Conservation (phyloP, 2,888 invertebrate species). For the Drosophila hamatofila region DNA sequence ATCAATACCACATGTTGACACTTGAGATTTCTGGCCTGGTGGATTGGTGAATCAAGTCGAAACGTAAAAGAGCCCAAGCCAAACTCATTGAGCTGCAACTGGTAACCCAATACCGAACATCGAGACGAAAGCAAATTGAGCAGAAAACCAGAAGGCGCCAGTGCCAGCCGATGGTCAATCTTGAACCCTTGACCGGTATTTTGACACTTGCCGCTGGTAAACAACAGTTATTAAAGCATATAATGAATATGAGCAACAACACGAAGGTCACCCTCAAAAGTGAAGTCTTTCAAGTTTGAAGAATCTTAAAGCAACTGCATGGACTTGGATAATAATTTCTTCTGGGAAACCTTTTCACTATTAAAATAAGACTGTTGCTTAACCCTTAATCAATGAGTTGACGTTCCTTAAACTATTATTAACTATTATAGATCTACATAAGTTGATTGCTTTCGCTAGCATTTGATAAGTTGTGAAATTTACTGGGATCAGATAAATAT, state of each 20-base stretch:
- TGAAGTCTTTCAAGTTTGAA: conserved; percentile 66
- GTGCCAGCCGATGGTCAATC: conserved; percentile 47
- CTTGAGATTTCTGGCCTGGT: conserved; percentile 39
- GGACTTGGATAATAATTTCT: neutral
- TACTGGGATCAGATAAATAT: too few relatives aligned
- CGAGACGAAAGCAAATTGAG: conserved; percentile 81
- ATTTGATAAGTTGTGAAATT: neutral
- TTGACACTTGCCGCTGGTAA: conserved; percentile 78
- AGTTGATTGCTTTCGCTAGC: neutral
- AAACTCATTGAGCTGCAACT: conserved; percentile 70
- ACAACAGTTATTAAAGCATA: conserved; percentile 79
- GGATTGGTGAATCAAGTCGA: conserved; percentile 35
- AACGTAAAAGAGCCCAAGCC: conserved; percentile 35
- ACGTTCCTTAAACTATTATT: neutral
- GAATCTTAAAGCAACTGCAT: conserved; percentile 45
- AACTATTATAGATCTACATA: neutral
- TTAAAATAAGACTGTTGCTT: too few relatives aligned
- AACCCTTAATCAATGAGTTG: too few relatives aligned
- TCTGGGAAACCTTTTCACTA: neutral
- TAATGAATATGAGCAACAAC: conserved; percentile 81
- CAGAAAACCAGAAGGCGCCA: conserved; percentile 84
- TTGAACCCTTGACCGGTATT: conserved; percentile 67
- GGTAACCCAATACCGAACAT: conserved; percentile 57
- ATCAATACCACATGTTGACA: conserved; percentile 35
- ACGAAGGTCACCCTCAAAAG: conserved; percentile 70